phyloP scores from a whole-genome alignment of 2,888 invertebrate genomes.

The Cantharis lateralis region DNA sequence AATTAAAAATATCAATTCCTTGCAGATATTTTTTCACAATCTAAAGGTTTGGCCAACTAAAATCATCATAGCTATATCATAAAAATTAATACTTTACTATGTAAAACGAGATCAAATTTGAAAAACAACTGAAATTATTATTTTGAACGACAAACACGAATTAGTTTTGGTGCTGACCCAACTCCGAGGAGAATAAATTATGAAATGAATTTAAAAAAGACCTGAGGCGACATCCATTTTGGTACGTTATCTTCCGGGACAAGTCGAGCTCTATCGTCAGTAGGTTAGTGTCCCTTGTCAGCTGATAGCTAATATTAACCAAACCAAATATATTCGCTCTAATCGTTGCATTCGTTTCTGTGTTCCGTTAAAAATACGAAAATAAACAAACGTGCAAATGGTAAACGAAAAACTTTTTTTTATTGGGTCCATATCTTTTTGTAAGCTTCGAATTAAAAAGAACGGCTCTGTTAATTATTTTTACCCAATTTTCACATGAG shows the following conservation, averaged over 20 bases:
- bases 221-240: constrained; percentile 10
- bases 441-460: background rate
- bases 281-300: constrained; percentile 40
- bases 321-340: constrained; percentile 1
- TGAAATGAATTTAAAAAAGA: background rate
- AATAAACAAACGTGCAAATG: background rate
- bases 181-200: background rate
- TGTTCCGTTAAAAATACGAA: background rate
- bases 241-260: constrained; percentile 21
- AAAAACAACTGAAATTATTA: background rate
- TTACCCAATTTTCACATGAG: background rate
- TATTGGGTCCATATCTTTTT: background rate
- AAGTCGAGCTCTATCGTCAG: constrained; percentile 29
- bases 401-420: too few relatives aligned
- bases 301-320: constrained; percentile 36
- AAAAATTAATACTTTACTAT: background rate
- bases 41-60: too few relatives aligned
- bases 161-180: background rate
- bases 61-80: background rate
- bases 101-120: background rate
- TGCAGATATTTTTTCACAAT: background rate
- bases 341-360: background rate
- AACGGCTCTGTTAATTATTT: too few relatives aligned
- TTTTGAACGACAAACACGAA: background rate
- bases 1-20: background rate